A percentile compares a stretch with the other conserved stretches of the same genome.
Evolutionary conservation across 2,797 vertebrate species (phyloP).

Genomic region (Orientallactaga sibirica): DNA sequence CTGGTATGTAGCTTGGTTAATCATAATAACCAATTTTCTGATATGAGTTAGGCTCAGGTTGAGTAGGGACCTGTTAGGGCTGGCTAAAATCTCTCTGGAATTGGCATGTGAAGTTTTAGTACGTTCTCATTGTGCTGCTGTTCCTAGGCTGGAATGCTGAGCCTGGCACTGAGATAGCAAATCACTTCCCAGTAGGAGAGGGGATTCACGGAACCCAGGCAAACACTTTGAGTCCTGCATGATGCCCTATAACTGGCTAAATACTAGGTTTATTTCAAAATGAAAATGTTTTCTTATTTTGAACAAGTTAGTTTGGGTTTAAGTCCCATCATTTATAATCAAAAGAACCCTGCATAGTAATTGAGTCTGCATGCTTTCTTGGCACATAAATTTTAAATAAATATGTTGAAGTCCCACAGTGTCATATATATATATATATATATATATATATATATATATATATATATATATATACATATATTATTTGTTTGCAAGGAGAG

Average conservation of each 20-base stretch:
- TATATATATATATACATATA: too few species aligned
- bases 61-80: background rate
- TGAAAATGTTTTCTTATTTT: background rate
- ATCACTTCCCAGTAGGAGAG: background rate
- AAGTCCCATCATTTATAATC: background rate
- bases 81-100: background rate
- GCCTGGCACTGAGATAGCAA: background rate
- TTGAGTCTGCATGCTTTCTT: background rate
- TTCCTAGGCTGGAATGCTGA: slow-evolving; percentile 12
- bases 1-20: background rate
- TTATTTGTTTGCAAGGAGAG: background rate
- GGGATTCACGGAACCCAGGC: background rate
- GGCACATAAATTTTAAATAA: background rate
- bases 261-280: background rate
- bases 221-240: background rate
- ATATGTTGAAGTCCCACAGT: background rate
- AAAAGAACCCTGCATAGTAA: slow-evolving; percentile 19
- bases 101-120: background rate
- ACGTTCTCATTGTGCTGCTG: background rate
- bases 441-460: background rate
- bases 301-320: background rate
- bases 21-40: background rate
- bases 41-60: background rate
- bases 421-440: too few species aligned
- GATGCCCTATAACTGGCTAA: background rate